Evolutionary conservation across 2,888 invertebrate genomes (phyloP), one percentile per base, ranked within the genome.

Genomic region (Pogonocherus hispidulus): DNA sequence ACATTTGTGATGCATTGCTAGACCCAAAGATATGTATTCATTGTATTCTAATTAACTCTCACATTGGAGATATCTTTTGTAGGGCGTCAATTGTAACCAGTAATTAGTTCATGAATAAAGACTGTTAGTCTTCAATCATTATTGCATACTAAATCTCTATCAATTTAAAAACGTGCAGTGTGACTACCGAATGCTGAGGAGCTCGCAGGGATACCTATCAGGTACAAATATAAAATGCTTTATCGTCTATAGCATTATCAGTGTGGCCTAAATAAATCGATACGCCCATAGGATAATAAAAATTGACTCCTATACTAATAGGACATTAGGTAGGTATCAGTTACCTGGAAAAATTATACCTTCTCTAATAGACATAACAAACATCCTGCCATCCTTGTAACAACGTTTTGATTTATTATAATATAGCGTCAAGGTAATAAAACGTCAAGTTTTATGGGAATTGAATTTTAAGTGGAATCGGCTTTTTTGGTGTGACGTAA

Each of bases 261-360:
- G 32, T 11, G 18, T 52, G 32, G 32, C 52, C 52, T 52, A 18
- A 32, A 32, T 52, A 52, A 52, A 52, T 52, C 18, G 27, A 52
- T 52, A 52, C 52, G 32, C 41, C 44, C 41, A 44, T 57, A 14
- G 16, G 44, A 16, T 22, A 55, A 55, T 55, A 55, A 55, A 52
- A 20, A 55, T 55, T 41, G 41, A 55, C 55, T 55, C 44, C 57
- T 57, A 57, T 37, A 57, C 37, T 22, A 44, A 57, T n/a, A 57
- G 27, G 44, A 57, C 41, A n/a, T 55, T 37, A 41, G 55, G 22
- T 20, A 37, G 41, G 44, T 46, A 22, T n/a, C 44, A 9, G 44
- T 57, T 57, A 41, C 57, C 57, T 57, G 44, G 37, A 56, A 44
- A 57, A 57, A 46, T 37, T 37, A 55, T 55, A 55, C n/a, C 20